These are phyloP conservation scores for Sebastes flavidus DNA, from an alignment of 2,797 vertebrate species.

Conservation along the genomic window DNA sequence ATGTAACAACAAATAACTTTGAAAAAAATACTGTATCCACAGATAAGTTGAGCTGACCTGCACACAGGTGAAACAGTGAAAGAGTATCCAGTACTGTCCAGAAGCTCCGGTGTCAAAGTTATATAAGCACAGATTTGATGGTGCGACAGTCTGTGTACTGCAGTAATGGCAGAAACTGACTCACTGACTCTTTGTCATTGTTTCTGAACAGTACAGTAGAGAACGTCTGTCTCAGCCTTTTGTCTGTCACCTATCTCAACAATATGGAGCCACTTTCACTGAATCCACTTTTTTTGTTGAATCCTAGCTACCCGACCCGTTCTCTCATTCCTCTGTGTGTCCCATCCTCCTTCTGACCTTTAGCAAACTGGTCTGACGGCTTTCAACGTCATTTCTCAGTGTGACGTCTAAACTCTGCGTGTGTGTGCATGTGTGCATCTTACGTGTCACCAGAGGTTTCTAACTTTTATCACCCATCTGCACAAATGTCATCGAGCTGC, in stretches of 20 bases:
- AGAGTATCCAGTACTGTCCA: not conserved
- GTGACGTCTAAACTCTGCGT: not conserved
- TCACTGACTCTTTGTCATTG: conserved; percentile 22
- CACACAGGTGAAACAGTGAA: too few relatives aligned
- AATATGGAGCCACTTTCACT: not conserved
- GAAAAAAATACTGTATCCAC: not conserved
- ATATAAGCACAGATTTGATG: conserved; percentile 26
- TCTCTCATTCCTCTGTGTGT: not conserved
- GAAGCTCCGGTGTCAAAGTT: conserved; percentile 31
- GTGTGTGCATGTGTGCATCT: not conserved
- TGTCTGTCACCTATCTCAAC: not conserved
- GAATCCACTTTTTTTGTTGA: not conserved
- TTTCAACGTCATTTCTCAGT: not conserved
- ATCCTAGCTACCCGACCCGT: not conserved
- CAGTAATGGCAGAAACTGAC: conserved; percentile 16
- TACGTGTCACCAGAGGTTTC: not conserved
- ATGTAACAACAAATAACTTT: not conserved
- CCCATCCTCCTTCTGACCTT: not conserved
- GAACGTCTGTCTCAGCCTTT: not conserved
- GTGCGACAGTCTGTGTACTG: conserved; percentile 17
- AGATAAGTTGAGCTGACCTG: not conserved
- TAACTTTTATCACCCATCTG: conserved; percentile 39
- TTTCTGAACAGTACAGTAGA: not conserved
- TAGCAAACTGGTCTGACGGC: not conserved
- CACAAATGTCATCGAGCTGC: conserved; percentile 19